These are phyloP conservation scores for Otolemur crassicaudatus DNA, from an alignment of 2,797 vertebrate genomes.

Conservation along the genomic window DNA sequence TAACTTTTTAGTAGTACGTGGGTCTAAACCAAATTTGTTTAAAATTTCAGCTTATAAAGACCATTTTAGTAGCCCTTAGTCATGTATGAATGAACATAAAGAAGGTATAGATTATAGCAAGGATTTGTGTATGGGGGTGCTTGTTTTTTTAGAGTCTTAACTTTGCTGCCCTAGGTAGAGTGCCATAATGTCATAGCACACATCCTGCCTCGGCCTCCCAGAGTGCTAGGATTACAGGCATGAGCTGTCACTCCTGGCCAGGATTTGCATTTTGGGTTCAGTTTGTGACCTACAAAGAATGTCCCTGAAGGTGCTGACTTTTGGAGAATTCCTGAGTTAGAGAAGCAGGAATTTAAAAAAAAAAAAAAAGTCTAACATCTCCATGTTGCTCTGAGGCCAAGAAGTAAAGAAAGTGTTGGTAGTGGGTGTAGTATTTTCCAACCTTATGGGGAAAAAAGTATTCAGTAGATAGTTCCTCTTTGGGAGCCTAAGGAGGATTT, in stretches of 20 bases:
- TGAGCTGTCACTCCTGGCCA: not conserved
- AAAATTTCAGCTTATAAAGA: conserved; percentile 14
- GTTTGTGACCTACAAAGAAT: not conserved
- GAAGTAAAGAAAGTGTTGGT: not conserved
- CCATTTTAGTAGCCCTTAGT: conserved; percentile 23
- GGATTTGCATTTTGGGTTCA: conserved; percentile 31
- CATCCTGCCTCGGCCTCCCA: no score
- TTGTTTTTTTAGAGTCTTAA: no score
- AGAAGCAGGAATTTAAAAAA: not conserved
- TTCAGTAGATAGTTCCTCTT: not conserved
- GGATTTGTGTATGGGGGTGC: not conserved
- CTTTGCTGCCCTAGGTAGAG: no score
- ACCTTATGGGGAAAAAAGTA: not conserved
- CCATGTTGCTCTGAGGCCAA: not conserved
- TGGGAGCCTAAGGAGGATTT: conserved; percentile 62
- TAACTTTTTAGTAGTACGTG: not conserved
- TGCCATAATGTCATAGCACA: no score
- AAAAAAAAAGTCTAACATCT: not conserved
- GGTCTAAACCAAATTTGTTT: conserved; percentile 37
- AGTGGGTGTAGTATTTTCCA: not conserved
- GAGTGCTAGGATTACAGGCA: no score
- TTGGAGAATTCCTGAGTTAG: not conserved
- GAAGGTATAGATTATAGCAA: conserved; percentile 18
- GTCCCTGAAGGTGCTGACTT: conserved; percentile 10
- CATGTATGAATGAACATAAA: not conserved